Evolutionary conservation across 2,797 vertebrate species (phyloP).

Genomic region (Stomatorhinus walkeri): DNA sequence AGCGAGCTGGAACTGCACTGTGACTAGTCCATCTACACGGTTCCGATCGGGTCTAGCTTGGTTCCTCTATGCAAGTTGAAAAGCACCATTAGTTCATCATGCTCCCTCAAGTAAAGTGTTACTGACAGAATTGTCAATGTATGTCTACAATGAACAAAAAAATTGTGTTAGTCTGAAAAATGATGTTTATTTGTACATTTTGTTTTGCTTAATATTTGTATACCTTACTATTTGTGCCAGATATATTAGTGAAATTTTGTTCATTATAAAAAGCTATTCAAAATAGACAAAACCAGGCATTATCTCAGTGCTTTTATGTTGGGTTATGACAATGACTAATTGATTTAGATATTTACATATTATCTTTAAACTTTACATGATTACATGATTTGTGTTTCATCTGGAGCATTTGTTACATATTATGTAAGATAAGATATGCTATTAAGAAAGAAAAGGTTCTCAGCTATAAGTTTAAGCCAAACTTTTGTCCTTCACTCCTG

Average conservation of each 20-base stretch:
- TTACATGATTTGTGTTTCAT: background rate
- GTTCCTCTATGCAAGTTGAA: background rate
- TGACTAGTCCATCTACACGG: background rate
- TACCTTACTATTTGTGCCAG: background rate
- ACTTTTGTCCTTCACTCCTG: background rate
- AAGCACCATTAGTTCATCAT: background rate
- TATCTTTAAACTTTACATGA: background rate
- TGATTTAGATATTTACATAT: background rate
- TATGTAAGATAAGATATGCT: background rate
- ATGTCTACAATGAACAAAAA: background rate
- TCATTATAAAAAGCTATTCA: background rate
- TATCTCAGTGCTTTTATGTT: background rate
- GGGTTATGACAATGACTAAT: background rate
- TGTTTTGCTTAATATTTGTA: background rate
- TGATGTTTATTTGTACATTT: background rate
- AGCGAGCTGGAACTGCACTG: background rate
- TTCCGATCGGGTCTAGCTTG: background rate
- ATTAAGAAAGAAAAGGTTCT: background rate
- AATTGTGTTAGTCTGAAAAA: background rate
- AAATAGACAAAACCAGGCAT: background rate
- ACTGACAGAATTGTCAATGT: background rate
- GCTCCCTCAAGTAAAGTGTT: background rate
- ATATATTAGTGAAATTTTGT: background rate
- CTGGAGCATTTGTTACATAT: background rate
- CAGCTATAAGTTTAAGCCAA: background rate